Evolutionary conservation across 2,888 invertebrate species (phyloP).

Genomic region (Sycophila texana): DNA sequence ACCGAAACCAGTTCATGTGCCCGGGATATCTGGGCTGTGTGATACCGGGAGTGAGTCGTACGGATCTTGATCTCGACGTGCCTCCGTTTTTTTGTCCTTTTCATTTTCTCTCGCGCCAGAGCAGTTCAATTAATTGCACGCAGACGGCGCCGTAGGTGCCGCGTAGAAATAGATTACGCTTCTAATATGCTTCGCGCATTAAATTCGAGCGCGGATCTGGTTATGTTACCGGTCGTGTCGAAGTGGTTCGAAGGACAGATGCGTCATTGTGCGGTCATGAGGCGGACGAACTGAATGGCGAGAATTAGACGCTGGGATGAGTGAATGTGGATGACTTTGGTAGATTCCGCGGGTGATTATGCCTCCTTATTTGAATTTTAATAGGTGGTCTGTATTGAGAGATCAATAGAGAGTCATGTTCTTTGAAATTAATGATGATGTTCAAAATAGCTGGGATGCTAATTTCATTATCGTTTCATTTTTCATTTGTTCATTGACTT

Average conservation of each 20-base stretch:
- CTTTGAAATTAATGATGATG: background rate
- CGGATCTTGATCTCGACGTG: slow-evolving; percentile 67
- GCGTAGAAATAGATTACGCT: too few relatives aligned
- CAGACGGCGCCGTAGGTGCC: background rate
- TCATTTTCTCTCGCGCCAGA: slow-evolving; percentile 50
- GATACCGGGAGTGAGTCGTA: slow-evolving; percentile 56
- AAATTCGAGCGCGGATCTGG: too few relatives aligned
- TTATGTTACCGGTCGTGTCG: background rate
- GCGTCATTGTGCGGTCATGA: slow-evolving; percentile 2
- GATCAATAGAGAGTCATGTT: background rate
- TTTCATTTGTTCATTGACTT: too few relatives aligned
- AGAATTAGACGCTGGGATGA: background rate
- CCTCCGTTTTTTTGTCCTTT: slow-evolving; percentile 48
- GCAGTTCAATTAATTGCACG: slow-evolving; percentile 44
- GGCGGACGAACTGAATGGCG: background rate
- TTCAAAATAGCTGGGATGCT: background rate
- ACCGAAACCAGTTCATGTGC: slow-evolving; percentile 70
- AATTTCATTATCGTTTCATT: too few relatives aligned
- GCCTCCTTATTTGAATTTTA: background rate
- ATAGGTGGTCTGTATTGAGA: background rate
- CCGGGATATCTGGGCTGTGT: slow-evolving; percentile 17
- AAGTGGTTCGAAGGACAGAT: background rate
- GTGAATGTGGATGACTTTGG: slow-evolving; percentile 7
- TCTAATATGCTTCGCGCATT: too few relatives aligned
- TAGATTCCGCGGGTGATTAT: background rate